A percentile compares a stretch with the other conserved stretches of the same genome.
Conservation (phyloP, 1,140 invertebrate species). For the Lethrus apterus region DNA sequence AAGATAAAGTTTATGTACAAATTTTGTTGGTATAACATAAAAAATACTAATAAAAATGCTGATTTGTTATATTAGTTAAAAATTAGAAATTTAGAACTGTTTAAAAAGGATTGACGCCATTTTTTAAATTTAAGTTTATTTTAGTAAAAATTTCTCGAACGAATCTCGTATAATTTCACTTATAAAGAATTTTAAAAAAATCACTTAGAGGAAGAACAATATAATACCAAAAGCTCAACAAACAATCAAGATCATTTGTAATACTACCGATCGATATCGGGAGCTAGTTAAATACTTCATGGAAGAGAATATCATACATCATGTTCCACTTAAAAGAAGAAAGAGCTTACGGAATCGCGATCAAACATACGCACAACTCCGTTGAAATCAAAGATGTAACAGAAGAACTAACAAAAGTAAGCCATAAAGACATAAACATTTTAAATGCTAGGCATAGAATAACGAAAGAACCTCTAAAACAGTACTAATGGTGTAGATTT, state of each 20-base stretch:
- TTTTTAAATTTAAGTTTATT: too few relatives aligned
- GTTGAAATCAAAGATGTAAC: background rate
- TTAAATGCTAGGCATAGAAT: conserved; percentile 23
- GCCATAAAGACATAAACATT: conserved; percentile 24
- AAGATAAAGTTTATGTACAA: background rate
- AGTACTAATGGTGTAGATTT: too few relatives aligned
- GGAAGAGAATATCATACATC: background rate
- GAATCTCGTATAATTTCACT: too few relatives aligned
- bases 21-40: background rate
- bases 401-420: conserved; percentile 7
- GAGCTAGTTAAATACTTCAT: too few relatives aligned
- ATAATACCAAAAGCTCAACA: conserved; percentile 2
- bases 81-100: background rate
- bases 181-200: too few relatives aligned
- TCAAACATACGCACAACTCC: background rate
- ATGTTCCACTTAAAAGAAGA: background rate
- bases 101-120: too few relatives aligned
- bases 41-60: background rate
- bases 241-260: background rate
- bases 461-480: conserved; percentile 30
- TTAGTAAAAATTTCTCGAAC: too few relatives aligned
- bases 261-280: too few relatives aligned
- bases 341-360: background rate
- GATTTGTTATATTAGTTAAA: background rate
- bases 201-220: conserved; percentile 8